Percentiles rank a stretch among this genome's conserved stretches.
Conservation (phyloP, 2,888 invertebrate genomes). For the Agriopis leucophaearia region DNA sequence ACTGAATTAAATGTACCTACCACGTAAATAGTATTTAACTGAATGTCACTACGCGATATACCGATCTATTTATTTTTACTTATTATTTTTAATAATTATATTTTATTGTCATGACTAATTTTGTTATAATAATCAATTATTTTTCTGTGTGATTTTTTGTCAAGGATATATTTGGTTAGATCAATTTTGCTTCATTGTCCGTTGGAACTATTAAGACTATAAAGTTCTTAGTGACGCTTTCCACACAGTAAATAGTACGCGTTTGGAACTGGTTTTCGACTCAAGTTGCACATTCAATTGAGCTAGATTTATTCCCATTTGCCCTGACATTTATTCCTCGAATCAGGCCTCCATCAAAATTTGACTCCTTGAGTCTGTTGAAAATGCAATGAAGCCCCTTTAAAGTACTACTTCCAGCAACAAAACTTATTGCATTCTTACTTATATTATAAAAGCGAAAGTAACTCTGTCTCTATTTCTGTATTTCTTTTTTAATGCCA, state of each 20-base stretch:
- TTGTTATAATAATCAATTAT: slow-evolving; percentile 27
- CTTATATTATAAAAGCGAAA: too few relatives aligned
- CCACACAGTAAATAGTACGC: too few relatives aligned
- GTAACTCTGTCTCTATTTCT: too few relatives aligned
- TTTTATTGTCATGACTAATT: slow-evolving; percentile 35
- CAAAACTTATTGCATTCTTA: too few relatives aligned
- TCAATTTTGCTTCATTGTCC: background rate
- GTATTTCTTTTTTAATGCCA: too few relatives aligned
- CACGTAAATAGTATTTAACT: slow-evolving; percentile 47
- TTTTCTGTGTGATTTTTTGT: slow-evolving; percentile 14
- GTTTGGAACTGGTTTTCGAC: background rate
- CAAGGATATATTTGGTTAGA: background rate
- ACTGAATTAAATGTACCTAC: slow-evolving; percentile 55
- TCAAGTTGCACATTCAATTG: background rate
- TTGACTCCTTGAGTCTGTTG: too few relatives aligned
- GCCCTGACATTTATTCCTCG: too few relatives aligned
- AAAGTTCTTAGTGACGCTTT: too few relatives aligned
- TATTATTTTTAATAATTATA: slow-evolving; percentile 32
- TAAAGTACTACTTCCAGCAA: too few relatives aligned
- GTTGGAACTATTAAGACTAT: background rate
- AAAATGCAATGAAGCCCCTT: too few relatives aligned
- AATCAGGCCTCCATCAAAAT: too few relatives aligned
- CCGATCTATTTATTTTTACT: slow-evolving; percentile 46
- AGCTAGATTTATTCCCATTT: background rate
- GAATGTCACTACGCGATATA: slow-evolving; percentile 42